Base-by-base conservation (phyloP, 2,797 vertebrate species). In the Selene dorsalis region DNA sequence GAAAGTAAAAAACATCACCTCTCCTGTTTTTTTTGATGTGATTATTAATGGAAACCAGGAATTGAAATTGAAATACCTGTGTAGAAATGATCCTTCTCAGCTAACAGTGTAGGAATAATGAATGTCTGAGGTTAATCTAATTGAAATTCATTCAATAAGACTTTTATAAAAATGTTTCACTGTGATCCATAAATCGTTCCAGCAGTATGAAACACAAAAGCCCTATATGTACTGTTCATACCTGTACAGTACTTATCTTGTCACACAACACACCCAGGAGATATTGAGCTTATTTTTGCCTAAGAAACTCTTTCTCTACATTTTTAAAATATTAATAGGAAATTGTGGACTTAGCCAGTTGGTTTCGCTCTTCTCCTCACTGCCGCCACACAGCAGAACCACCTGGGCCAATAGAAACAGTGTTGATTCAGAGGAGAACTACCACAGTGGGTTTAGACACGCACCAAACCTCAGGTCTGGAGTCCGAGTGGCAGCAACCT, bases 321-420 rank as follows among this genome's bases (percentile, higher is more conserved):
- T 60, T 60, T 28, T 50, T 50, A 24, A n/a, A 24, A 59, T 64
- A 59, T 53, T 65, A 16, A 45, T n/a, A 13, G 22, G 62, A 50
- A 41, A 61, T 35, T 2, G 12, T 63, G 39, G 62, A 63, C 59
- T 39, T 45, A n/a, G 47, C 32, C 8, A 8, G 32, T 62, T 45
- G 2, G 26, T 28, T 24, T 0, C 28, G 6, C 53, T 65, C 30
- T 5, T 20, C 26, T 35, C 16, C 41, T 56, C 11, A 1, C 12
- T 47, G 57, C 65, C 18, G 48, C 47, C 57, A 59, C 5, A 45
- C 38, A 56, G 22, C 17, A 13, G 18, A 11, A 26, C 35, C 35
- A 26, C 56, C 20, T 30, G 45, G 12, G 64, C 47, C 14, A 53
- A 59, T 52, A 9, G 18, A 61, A 65, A 55, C 28, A 50, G 6